Conservation (phyloP, 2,888 invertebrate genomes). For the Empis stercorea region DNA sequence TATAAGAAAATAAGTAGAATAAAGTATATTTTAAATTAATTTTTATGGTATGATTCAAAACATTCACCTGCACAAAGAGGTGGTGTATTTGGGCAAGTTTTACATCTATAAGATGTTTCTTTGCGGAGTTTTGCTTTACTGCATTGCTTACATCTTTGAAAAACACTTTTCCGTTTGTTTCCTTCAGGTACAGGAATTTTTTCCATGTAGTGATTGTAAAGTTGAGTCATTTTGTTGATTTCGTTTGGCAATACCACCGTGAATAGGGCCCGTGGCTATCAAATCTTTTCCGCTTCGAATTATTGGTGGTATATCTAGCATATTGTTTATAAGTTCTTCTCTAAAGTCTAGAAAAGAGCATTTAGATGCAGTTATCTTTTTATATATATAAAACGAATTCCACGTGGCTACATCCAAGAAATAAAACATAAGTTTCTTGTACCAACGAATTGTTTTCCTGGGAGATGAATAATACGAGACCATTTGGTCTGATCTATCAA, state of each 20-base stretch:
- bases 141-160: conserved; percentile 4
- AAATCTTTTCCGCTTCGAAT: background rate
- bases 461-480: no score
- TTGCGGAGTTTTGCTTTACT: conserved; percentile 3
- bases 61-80: conserved; percentile 8
- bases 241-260: background rate
- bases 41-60: conserved; percentile 1
- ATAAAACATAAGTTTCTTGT: background rate
- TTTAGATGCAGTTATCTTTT: conserved; percentile 2
- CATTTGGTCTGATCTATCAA: no score
- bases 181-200: conserved; percentile 6
- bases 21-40: no score
- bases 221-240: background rate
- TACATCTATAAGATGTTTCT: conserved; percentile 10
- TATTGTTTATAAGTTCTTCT: background rate
- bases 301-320: background rate
- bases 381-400: conserved; percentile 10
- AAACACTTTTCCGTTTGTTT: conserved; percentile 7
- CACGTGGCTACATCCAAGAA: conserved; percentile 4
- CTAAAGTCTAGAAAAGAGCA: conserved; percentile 4
- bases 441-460: background rate
- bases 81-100: conserved; percentile 6
- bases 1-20: no score
- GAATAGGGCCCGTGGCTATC: background rate
- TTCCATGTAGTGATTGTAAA: conserved; percentile 6